Conservation (phyloP, 2,113 vertebrate genomes). For the Upupa epops region DNA sequence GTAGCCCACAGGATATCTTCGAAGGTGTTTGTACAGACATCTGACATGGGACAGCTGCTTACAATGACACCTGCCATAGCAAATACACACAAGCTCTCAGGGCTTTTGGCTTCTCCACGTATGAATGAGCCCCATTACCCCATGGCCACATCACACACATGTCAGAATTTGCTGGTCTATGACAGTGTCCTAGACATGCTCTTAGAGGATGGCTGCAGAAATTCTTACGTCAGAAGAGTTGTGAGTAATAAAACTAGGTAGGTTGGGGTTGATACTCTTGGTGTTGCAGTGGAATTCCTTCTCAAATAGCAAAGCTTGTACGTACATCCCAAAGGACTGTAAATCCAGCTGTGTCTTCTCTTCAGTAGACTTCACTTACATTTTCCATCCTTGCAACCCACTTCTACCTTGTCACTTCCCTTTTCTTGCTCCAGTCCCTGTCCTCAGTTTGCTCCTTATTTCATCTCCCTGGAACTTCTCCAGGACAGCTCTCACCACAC, state of each 20-base stretch:
- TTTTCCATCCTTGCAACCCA: not conserved
- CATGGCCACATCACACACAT: fast-evolving
- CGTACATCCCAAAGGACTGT: not conserved
- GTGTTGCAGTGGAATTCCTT: not conserved
- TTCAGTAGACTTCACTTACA: not conserved
- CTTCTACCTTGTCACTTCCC: not conserved
- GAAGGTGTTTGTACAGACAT: not conserved
- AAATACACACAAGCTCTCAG: not conserved
- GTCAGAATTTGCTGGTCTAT: not conserved
- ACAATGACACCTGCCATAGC: not conserved
- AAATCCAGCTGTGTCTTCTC: not conserved
- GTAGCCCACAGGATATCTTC: not conserved
- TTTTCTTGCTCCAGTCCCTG: not conserved
- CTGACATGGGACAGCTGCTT: not conserved
- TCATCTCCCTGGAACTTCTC: not conserved
- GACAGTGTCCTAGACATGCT: not conserved
- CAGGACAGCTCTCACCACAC: not conserved
- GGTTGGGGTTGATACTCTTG: not conserved
- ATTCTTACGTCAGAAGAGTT: not conserved
- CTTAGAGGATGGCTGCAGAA: not conserved
- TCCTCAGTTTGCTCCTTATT: not conserved
- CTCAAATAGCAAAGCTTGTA: not conserved
- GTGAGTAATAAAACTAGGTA: not conserved
- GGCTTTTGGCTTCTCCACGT: not conserved
- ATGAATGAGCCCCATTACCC: not conserved